phyloP scores from a whole-genome alignment of 2,797 vertebrate genomes.

The Trichosurus vulpecula region DNA sequence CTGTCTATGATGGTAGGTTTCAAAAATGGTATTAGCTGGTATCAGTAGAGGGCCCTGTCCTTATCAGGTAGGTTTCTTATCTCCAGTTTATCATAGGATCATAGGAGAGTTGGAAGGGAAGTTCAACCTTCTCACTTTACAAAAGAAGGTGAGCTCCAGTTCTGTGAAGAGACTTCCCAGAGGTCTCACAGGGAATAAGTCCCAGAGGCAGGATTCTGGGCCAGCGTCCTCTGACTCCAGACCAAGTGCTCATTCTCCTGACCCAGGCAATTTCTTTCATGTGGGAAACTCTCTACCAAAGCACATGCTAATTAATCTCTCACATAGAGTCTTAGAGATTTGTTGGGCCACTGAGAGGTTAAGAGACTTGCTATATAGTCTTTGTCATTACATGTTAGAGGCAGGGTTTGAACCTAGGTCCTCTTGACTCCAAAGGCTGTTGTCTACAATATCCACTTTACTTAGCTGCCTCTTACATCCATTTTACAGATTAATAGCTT shows the following conservation, averaged over 20 bases:
- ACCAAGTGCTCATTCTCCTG: neutral
- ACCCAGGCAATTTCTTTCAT: neutral
- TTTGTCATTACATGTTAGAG: neutral
- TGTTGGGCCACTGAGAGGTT: neutral
- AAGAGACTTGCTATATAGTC: neutral
- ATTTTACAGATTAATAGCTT: conserved; percentile 46
- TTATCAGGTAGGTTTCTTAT: neutral
- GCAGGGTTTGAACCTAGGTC: neutral
- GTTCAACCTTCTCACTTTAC: neutral
- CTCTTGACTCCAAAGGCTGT: neutral
- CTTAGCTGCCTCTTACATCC: neutral
- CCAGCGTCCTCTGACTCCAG: neutral
- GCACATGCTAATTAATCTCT: neutral
- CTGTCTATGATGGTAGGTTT: neutral
- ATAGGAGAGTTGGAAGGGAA: neutral
- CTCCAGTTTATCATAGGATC: neutral
- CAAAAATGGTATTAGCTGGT: neutral
- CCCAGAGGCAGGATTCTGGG: neutral
- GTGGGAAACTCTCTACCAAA: neutral
- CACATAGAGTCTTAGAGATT: neutral
- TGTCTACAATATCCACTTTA: neutral
- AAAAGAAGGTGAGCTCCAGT: too few species aligned
- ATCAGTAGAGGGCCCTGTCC: neutral
- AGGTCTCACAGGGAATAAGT: neutral
- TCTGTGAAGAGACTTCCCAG: neutral